Percentiles rank a stretch among this genome's conserved stretches.
Evolutionary conservation across 2,797 vertebrate species (phyloP).

Genomic region (Orestias chungarensis): DNA sequence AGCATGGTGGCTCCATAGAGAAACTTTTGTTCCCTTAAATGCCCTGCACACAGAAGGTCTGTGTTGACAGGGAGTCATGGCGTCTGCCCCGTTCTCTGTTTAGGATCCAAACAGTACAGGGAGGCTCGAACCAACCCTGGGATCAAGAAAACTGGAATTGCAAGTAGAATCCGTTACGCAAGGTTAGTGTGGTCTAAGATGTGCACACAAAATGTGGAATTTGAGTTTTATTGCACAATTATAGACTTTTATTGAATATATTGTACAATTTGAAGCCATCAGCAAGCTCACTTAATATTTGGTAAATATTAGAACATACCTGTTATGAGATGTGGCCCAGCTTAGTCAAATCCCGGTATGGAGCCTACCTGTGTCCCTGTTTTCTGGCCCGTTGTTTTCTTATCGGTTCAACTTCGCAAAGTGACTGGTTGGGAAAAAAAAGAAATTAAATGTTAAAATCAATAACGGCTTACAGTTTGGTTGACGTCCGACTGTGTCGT

Average conservation of each 20-base stretch:
- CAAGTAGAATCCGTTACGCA: constrained; percentile 57
- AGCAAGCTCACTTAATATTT: not conserved
- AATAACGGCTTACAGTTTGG: no score
- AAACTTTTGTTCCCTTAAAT: constrained; percentile 13
- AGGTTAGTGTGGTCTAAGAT: constrained; percentile 37
- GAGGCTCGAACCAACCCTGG: constrained; percentile 48
- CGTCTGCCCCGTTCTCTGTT: constrained; percentile 3
- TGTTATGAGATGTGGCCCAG: no score
- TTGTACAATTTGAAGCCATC: no score
- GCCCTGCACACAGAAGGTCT: not conserved
- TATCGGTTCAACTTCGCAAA: not conserved
- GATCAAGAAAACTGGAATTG: constrained; percentile 48
- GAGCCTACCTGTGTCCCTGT: not conserved
- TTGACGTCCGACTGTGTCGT: no score
- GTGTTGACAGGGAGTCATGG: not conserved
- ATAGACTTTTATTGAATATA: no score
- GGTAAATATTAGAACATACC: not conserved
- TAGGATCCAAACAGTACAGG: constrained; percentile 63
- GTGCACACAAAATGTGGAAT: not conserved
- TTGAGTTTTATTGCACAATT: no score
- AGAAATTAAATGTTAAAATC: not conserved
- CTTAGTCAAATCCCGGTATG: no score
- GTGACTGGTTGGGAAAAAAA: not conserved
- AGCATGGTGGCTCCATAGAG: constrained; percentile 1
- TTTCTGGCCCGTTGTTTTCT: not conserved